Evolutionary conservation across 2,113 vertebrate genomes (phyloP).

Genomic region (Mola mola): DNA sequence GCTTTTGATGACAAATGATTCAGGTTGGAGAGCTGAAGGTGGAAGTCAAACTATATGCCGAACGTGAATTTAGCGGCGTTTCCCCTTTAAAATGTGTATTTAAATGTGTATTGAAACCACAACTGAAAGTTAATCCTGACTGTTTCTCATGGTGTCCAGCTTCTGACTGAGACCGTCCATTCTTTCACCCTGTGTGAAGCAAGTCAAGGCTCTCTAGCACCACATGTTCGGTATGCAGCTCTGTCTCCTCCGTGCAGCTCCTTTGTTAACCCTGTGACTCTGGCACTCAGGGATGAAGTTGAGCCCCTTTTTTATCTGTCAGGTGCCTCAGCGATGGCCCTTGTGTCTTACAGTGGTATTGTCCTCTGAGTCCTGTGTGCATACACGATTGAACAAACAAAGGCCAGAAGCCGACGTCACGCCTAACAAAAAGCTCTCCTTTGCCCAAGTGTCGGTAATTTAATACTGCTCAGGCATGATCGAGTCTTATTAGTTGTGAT

Average conservation of each 20-base stretch:
- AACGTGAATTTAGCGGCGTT: constrained; percentile 34
- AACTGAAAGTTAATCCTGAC: constrained; percentile 55
- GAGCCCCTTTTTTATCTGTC: constrained; percentile 64
- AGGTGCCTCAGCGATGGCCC: constrained; percentile 69
- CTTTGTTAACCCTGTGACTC: constrained; percentile 65
- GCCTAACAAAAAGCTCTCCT: constrained; percentile 46
- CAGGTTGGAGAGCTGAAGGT: constrained; percentile 19
- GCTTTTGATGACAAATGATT: background rate
- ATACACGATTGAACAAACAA: constrained; percentile 68
- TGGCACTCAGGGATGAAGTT: constrained; percentile 63
- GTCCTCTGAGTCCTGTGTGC: constrained; percentile 57
- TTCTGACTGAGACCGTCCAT: constrained; percentile 41
- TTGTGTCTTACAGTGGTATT: constrained; percentile 68
- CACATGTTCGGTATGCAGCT: constrained; percentile 70
- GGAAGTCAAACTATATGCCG: constrained; percentile 52
- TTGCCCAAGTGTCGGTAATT: constrained; percentile 54
- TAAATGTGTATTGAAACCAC: constrained; percentile 52
- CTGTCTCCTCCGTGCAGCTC: constrained; percentile 14
- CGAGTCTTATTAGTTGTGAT: too few species aligned
- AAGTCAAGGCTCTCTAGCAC: constrained; percentile 57
- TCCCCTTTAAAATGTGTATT: constrained; percentile 23
- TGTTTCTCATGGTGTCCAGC: constrained; percentile 42
- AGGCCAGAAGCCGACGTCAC: constrained; percentile 54
- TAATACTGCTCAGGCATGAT: constrained; percentile 29
- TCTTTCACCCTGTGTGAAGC: constrained; percentile 62